Evolutionary conservation across 2,113 vertebrate genomes (phyloP).

Genomic region (Tragelaphus imberbis): DNA sequence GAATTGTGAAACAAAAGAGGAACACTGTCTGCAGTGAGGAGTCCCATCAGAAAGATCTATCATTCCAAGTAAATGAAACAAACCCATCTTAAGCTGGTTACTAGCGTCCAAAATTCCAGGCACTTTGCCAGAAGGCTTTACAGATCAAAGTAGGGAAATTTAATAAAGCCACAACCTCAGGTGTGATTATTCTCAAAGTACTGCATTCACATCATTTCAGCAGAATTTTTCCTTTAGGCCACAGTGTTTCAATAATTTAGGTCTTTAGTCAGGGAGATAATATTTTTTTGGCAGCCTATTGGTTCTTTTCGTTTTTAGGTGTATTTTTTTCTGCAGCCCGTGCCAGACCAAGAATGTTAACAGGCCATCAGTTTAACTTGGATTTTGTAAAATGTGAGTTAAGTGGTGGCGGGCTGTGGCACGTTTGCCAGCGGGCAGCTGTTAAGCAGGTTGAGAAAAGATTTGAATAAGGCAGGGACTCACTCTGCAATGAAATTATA

Average conservation of each 20-base stretch:
- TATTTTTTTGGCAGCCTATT: background rate
- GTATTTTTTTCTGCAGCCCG: background rate
- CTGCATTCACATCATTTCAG: background rate
- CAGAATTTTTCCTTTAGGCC: background rate
- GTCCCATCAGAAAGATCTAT: background rate
- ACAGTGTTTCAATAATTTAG: background rate
- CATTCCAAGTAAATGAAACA: background rate
- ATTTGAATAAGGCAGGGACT: background rate
- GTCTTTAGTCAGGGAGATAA: background rate
- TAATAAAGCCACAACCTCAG: background rate
- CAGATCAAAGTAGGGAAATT: background rate
- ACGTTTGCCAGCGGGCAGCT: conserved; percentile 4
- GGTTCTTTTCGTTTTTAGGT: background rate
- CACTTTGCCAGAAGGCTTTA: background rate
- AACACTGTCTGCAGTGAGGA: background rate
- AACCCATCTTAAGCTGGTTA: background rate
- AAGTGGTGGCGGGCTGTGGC: background rate
- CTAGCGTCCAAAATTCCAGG: background rate
- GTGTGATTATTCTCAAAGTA: background rate
- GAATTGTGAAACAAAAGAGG: background rate
- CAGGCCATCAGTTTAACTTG: background rate
- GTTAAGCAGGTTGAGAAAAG: conserved; percentile 7
- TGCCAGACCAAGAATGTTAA: conserved; percentile 24
- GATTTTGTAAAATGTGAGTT: background rate
- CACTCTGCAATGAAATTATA: background rate